Evolutionary conservation across 1,140 invertebrate species (phyloP).

Genomic region (Sipha flava): DNA sequence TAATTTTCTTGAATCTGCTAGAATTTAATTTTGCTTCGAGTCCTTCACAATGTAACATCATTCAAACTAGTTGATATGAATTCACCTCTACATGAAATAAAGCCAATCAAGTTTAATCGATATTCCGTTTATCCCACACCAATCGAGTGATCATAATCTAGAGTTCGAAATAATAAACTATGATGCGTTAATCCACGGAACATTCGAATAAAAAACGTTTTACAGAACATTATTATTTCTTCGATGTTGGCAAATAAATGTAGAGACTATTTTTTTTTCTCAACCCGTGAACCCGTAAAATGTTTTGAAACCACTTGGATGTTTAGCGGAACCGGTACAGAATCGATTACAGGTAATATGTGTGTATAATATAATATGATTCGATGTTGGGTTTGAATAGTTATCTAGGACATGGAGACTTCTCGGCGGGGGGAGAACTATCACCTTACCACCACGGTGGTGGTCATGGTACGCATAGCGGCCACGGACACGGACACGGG

Average conservation of each 20-base stretch:
- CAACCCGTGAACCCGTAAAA: not conserved
- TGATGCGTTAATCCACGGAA: too few species aligned
- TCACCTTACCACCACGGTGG: not conserved
- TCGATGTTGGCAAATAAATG: too few species aligned
- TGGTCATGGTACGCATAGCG: not conserved
- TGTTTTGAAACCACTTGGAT: not conserved
- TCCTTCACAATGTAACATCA: too few species aligned
- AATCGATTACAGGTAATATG: not conserved
- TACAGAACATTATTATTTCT: not conserved
- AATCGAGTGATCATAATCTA: too few species aligned
- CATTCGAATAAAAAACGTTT: not conserved
- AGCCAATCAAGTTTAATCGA: too few species aligned
- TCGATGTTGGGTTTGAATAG: not conserved
- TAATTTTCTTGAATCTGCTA: too few species aligned
- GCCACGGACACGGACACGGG: not conserved
- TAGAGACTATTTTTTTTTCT: not conserved
- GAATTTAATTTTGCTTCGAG: too few species aligned
- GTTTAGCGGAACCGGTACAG: not conserved
- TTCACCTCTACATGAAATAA: too few species aligned
- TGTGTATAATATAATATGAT: not conserved
- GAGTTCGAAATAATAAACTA: too few species aligned
- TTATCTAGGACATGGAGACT: slow-evolving; percentile 16
- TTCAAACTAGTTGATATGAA: too few species aligned
- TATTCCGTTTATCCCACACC: too few species aligned
- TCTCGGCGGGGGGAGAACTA: not conserved